These are phyloP conservation scores for Eubasilissa splendida DNA, from an alignment of 2,888 invertebrate species.

Conservation along the genomic window DNA sequence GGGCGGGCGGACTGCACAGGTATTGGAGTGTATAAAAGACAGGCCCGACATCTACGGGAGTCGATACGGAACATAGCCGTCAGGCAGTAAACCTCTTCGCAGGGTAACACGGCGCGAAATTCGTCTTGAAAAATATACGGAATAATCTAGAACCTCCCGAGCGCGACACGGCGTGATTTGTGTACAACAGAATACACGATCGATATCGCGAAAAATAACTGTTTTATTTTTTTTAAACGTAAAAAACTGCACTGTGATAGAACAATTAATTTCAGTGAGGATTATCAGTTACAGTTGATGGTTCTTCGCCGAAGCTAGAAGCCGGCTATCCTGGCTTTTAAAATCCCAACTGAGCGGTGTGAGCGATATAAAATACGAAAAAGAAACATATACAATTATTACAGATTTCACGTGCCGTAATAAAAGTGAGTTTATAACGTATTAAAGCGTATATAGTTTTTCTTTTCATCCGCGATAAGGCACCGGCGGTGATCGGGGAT, in stretches of 20 bases:
- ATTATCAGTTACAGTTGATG: constrained; percentile 1
- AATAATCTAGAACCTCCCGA: neutral
- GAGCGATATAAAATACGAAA: constrained; percentile 36
- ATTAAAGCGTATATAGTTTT: neutral
- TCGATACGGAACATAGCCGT: constrained; percentile 17
- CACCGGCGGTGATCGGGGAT: constrained; percentile 62
- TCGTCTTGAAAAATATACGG: neutral
- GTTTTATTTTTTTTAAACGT: neutral
- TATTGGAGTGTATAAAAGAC: constrained; percentile 68
- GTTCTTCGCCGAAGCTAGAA: constrained; percentile 2
- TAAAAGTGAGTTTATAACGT: constrained; percentile 8
- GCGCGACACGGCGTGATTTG: too few species aligned
- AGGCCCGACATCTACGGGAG: constrained; percentile 72
- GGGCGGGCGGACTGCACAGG: constrained; percentile 59
- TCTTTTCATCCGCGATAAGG: too few species aligned
- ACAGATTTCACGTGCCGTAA: constrained; percentile 51
- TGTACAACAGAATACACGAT: too few species aligned
- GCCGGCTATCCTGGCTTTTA: constrained; percentile 46
- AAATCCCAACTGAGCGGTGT: constrained; percentile 26
- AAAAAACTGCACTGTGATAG: constrained; percentile 6
- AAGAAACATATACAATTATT: constrained; percentile 41
- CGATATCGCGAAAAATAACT: neutral
- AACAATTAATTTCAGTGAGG: constrained; percentile 6
- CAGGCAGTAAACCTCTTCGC: constrained; percentile 29
- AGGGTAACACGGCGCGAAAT: constrained; percentile 24